These are phyloP conservation scores for Nasonia oneida DNA, from an alignment of 2,888 invertebrate genomes.

Conservation along the genomic window DNA sequence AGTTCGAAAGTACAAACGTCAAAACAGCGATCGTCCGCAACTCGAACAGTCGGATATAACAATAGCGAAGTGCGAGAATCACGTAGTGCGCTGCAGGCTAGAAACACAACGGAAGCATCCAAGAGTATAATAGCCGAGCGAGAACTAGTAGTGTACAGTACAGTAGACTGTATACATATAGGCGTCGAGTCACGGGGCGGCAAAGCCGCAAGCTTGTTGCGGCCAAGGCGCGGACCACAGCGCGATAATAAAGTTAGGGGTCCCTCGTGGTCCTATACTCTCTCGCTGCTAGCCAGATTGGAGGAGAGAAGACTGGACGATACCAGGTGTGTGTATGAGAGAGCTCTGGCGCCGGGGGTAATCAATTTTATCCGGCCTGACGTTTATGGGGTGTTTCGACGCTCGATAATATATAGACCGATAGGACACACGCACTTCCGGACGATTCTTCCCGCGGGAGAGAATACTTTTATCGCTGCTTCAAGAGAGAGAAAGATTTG, in stretches of 20 bases:
- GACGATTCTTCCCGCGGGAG: background rate
- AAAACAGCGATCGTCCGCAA: background rate
- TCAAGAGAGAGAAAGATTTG: too few relatives aligned
- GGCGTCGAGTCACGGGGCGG: constrained; percentile 17
- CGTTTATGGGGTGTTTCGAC: constrained; percentile 52
- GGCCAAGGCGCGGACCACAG: constrained; percentile 18
- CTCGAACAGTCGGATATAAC: background rate
- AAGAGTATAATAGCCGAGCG: background rate
- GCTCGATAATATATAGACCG: constrained; percentile 44
- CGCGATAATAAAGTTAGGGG: constrained; percentile 54
- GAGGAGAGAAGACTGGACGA: background rate
- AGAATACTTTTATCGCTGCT: too few relatives aligned
- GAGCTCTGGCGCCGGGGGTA: constrained; percentile 5
- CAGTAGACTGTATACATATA: background rate
- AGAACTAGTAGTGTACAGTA: background rate
- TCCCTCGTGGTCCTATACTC: background rate
- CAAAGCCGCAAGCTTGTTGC: constrained; percentile 45
- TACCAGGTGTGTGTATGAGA: background rate
- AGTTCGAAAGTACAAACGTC: background rate
- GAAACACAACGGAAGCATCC: constrained; percentile 23
- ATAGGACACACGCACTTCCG: background rate
- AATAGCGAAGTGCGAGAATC: background rate
- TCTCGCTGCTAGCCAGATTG: background rate
- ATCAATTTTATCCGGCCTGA: constrained; percentile 52
- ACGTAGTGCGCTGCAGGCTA: background rate